Percentiles rank a stretch among this genome's conserved stretches.
phyloP scores from a whole-genome alignment of 92 coral and sea anemone genomes.

The Parazoanthus swiftii region DNA sequence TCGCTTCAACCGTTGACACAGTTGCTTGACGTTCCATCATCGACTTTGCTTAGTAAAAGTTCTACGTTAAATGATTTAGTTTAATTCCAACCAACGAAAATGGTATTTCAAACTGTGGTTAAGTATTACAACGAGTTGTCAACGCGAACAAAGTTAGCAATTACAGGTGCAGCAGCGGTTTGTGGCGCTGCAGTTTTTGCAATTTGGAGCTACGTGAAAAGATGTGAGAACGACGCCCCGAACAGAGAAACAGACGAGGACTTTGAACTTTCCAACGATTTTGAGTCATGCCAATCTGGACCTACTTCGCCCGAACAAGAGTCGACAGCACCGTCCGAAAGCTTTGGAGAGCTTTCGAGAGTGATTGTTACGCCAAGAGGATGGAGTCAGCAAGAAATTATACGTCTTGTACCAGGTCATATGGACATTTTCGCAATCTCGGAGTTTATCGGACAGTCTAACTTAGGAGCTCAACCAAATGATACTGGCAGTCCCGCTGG shows the following conservation, averaged over 20 bases:
- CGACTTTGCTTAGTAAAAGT: not conserved
- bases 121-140: constrained; percentile 22
- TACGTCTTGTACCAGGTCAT: constrained; percentile 3
- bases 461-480: not conserved
- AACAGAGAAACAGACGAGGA: not conserved
- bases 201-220: constrained; percentile 13
- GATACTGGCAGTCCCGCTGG: not conserved
- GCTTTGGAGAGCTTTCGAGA: not conserved
- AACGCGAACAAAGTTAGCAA: constrained; percentile 18
- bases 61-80: not conserved
- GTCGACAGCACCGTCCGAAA: not conserved
- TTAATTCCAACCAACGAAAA: not conserved
- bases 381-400: not conserved
- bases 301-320: not conserved
- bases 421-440: not conserved
- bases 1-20: not conserved
- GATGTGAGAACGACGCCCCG: not conserved
- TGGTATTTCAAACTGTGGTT: constrained; percentile 6
- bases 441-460: not conserved
- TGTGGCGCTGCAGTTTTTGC: not conserved
- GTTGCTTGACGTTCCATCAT: not conserved
- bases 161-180: not conserved
- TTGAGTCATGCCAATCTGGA: not conserved
- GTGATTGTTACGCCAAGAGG: not conserved
- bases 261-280: not conserved